phyloP scores from a whole-genome alignment of 2,113 vertebrate genomes.

The Tinamus guttatus region DNA sequence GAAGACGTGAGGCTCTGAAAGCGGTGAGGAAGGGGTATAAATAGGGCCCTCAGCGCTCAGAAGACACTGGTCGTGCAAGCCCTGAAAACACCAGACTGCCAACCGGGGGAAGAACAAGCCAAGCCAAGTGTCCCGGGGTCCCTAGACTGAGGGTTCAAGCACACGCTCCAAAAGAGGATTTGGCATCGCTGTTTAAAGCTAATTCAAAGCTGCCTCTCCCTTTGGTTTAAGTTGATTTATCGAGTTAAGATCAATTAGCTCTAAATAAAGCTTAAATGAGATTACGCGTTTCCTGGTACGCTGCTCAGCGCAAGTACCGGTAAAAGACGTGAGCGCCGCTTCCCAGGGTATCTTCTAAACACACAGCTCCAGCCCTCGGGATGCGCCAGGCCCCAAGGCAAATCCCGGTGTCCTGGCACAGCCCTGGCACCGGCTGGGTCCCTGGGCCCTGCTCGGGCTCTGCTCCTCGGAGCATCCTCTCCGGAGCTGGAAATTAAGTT shows the following conservation, averaged over 20 bases:
- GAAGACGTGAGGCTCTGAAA: background rate
- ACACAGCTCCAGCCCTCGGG: background rate
- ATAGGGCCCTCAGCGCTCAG: background rate
- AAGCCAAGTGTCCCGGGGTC: background rate
- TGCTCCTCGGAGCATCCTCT: background rate
- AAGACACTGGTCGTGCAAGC: fast-evolving
- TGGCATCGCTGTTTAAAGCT: background rate
- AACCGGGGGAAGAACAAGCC: background rate
- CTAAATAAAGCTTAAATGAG: background rate
- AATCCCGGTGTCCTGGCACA: background rate
- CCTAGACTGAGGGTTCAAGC: background rate
- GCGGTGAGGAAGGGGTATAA: background rate
- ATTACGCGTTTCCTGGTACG: background rate
- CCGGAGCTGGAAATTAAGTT: background rate
- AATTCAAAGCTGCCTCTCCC: background rate
- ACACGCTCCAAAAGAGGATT: background rate
- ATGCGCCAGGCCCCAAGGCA: no score
- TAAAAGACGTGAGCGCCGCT: fast-evolving
- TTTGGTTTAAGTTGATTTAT: background rate
- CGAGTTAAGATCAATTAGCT: background rate
- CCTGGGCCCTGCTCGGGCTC: background rate
- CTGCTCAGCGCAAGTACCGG: background rate
- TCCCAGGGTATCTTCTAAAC: background rate
- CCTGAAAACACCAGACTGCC: background rate
- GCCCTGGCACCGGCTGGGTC: no score